Conservation (phyloP, 2,888 invertebrate species). For the Zygogramma bicolorata region DNA sequence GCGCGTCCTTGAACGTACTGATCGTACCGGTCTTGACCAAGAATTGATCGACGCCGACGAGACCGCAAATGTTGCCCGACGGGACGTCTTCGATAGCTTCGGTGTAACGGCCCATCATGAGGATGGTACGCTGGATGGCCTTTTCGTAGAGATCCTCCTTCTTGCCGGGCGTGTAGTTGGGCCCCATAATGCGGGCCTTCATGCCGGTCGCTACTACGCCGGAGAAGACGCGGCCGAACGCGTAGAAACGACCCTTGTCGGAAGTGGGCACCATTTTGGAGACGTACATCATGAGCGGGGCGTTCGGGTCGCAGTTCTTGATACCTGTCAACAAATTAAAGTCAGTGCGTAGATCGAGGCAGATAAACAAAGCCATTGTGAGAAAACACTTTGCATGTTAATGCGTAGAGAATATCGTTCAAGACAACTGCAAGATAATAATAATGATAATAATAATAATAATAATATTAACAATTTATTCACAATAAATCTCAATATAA, state of each 20-base stretch:
- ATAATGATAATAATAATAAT: no score
- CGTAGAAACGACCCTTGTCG: constrained; percentile 99
- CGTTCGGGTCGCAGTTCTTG: constrained; percentile 94
- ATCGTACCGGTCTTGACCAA: constrained; percentile 99
- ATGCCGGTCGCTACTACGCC: constrained; percentile 89
- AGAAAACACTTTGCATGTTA: no score
- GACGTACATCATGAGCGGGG: constrained; percentile 99
- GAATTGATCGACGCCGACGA: constrained; percentile 99
- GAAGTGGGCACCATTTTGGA: constrained; percentile 99
- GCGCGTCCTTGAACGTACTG: constrained; percentile 98
- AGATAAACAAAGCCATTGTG: no score
- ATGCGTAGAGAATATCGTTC: no score
- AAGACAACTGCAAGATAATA: no score
- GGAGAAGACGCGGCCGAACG: constrained; percentile 99
- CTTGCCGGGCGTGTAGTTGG: constrained; percentile 97
- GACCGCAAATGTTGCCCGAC: constrained; percentile 97
- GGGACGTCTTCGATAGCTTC: constrained; percentile 99
- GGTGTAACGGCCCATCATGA: constrained; percentile 99
- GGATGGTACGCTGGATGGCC: constrained; percentile 98
- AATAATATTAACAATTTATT: no score
- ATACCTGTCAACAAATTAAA: no score
- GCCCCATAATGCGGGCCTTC: constrained; percentile 99
- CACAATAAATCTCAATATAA: no score
- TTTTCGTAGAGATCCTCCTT: constrained; percentile 99
- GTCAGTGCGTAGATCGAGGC: no score